These are phyloP conservation scores for Heliconius himera DNA, from an alignment of 1,140 invertebrate genomes.

Conservation along the genomic window DNA sequence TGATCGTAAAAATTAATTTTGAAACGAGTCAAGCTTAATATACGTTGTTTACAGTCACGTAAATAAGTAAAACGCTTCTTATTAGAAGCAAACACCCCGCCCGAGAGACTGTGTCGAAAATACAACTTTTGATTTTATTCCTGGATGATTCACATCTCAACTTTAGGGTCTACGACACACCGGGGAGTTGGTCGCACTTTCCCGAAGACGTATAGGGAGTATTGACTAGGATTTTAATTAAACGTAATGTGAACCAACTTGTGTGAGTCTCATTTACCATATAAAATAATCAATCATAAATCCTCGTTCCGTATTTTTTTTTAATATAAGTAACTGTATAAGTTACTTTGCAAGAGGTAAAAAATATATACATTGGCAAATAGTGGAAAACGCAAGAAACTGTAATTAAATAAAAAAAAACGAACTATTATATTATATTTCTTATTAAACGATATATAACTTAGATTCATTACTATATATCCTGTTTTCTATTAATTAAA, in stretches of 20 bases:
- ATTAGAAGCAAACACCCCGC: slow-evolving; percentile 12
- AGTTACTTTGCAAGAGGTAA: no score
- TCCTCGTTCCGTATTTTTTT: not conserved
- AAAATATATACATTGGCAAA: not conserved
- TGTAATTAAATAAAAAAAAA: no score
- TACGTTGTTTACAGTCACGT: slow-evolving; percentile 26
- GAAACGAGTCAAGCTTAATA: slow-evolving; percentile 24
- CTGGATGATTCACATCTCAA: slow-evolving; percentile 41
- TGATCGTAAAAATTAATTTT: slow-evolving; percentile 32
- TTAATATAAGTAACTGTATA: not conserved
- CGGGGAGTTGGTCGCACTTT: slow-evolving; percentile 31
- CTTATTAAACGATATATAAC: not conserved
- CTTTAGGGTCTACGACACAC: slow-evolving; percentile 43
- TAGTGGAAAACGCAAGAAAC: not conserved
- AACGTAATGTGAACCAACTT: slow-evolving; percentile 37
- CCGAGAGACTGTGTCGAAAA: slow-evolving; percentile 30
- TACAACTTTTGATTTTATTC: slow-evolving; percentile 39
- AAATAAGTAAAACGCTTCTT: slow-evolving; percentile 23
- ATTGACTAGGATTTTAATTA: slow-evolving; percentile 46
- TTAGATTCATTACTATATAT: no score
- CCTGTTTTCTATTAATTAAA: no score
- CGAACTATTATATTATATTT: not conserved
- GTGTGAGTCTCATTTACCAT: not conserved
- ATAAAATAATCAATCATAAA: not conserved
- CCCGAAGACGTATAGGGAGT: slow-evolving; percentile 25